Percentiles rank a stretch among this genome's conserved stretches.
These are phyloP conservation scores for Ctenicera cuprea DNA, from an alignment of 2,888 invertebrate genomes.

Conservation along the genomic window DNA sequence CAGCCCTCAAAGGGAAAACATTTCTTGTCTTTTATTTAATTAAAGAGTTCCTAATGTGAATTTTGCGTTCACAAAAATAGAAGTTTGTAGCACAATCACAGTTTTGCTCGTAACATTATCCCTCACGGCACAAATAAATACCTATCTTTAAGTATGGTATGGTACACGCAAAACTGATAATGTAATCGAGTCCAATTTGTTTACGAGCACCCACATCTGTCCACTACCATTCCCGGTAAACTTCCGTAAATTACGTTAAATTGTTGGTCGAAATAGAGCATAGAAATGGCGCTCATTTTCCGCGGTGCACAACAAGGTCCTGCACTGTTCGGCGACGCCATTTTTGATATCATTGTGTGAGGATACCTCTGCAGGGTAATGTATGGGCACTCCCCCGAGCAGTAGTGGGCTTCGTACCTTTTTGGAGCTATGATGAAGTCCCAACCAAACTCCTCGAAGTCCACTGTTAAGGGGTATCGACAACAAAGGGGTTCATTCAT, in stretches of 20 bases:
- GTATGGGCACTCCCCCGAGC: conserved; percentile 95
- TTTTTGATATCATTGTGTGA: conserved; percentile 90
- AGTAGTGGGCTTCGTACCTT: conserved; percentile 95
- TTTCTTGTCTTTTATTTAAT: conserved; percentile 2
- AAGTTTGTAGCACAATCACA: conserved; percentile 14
- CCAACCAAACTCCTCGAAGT: conserved; percentile 97
- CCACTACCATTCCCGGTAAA: conserved; percentile 95
- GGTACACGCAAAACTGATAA: neutral
- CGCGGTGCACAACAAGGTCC: conserved; percentile 96
- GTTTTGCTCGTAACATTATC: neutral
- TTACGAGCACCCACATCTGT: conserved; percentile 94
- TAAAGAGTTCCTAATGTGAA: neutral
- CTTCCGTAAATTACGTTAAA: conserved; percentile 91
- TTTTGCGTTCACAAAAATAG: neutral
- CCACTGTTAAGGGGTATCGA: conserved; percentile 93
- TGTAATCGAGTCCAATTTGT: neutral
- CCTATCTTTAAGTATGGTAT: conserved; percentile 2
- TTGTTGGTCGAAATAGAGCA: conserved; percentile 94
- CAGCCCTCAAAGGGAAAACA: conserved; percentile 22
- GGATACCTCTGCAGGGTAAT: conserved; percentile 91
- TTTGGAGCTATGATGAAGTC: conserved; percentile 98
- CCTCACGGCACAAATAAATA: conserved; percentile 33
- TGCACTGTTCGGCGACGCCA: conserved; percentile 84
- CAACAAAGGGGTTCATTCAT: conserved; percentile 90
- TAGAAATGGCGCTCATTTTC: conserved; percentile 89